Evolutionary conservation across 2,797 vertebrate genomes (phyloP).

Genomic region (Scyliorhinus canicula): DNA sequence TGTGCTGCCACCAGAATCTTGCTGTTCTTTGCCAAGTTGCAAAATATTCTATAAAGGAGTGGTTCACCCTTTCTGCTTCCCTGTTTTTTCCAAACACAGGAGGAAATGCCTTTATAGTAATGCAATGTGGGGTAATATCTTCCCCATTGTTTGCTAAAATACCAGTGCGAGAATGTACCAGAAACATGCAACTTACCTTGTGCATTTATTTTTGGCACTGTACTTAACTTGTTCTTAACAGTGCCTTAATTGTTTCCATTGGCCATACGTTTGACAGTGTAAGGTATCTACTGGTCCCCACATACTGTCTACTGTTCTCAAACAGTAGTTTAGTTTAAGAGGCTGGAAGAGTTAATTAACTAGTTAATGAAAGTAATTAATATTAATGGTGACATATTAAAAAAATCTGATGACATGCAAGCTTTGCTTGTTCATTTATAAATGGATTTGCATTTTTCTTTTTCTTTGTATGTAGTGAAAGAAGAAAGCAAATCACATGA

Average conservation of each 20-base stretch:
- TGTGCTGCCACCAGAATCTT: background rate
- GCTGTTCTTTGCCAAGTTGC: background rate
- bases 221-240: background rate
- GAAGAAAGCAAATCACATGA: constrained; percentile 96
- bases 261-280: background rate
- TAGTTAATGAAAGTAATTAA: background rate
- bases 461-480: constrained; percentile 91
- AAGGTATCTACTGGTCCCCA: background rate
- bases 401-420: background rate
- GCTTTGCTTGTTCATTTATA: constrained; percentile 47
- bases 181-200: background rate
- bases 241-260: background rate
- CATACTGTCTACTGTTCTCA: background rate
- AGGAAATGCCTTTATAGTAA: background rate
- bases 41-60: constrained; percentile 12
- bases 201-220: background rate
- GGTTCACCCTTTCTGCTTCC: background rate
- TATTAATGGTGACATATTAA: background rate
- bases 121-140: background rate
- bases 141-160: background rate
- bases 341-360: background rate
- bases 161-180: background rate
- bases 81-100: background rate
- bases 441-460: constrained; percentile 65
- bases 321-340: background rate